Evolutionary conservation across 2,113 vertebrate genomes (phyloP).

Genomic region (Orientallactaga bullata): DNA sequence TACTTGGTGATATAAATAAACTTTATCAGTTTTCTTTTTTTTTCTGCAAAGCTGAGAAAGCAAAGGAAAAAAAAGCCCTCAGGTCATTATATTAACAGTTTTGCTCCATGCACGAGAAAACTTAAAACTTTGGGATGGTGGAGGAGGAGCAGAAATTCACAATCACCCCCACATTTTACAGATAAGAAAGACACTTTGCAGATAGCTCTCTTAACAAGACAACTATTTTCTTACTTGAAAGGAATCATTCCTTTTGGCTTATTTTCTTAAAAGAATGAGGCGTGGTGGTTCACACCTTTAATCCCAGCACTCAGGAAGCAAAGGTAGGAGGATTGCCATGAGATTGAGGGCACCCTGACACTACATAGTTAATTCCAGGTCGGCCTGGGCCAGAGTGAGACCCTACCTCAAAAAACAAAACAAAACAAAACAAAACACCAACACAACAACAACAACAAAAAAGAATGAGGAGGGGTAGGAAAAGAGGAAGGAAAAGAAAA

Average conservation of each 20-base stretch:
- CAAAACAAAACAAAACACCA: too few relatives aligned
- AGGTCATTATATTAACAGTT: background rate
- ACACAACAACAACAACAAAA: too few relatives aligned
- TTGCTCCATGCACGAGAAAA: background rate
- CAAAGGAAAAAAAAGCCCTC: background rate
- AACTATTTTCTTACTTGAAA: background rate
- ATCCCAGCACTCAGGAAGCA: too few relatives aligned
- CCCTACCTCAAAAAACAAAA: too few relatives aligned
- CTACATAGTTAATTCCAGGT: too few relatives aligned
- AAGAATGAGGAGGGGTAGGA: background rate
- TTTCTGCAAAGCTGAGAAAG: background rate
- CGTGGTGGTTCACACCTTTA: too few relatives aligned
- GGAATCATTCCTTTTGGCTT: background rate
- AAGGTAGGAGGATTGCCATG: too few relatives aligned
- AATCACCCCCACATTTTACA: background rate
- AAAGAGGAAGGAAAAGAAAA: background rate
- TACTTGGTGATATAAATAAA: background rate
- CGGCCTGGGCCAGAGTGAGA: too few relatives aligned
- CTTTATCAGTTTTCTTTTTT: slow-evolving; percentile 34
- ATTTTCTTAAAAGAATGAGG: slow-evolving; percentile 26
- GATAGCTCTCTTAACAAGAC: background rate
- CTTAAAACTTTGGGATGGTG: background rate
- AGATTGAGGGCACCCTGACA: too few relatives aligned
- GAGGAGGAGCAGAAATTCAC: background rate
- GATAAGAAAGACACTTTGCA: background rate